Conservation (phyloP, 2,113 vertebrate genomes). For the Poeciliopsis occidentalis region DNA sequence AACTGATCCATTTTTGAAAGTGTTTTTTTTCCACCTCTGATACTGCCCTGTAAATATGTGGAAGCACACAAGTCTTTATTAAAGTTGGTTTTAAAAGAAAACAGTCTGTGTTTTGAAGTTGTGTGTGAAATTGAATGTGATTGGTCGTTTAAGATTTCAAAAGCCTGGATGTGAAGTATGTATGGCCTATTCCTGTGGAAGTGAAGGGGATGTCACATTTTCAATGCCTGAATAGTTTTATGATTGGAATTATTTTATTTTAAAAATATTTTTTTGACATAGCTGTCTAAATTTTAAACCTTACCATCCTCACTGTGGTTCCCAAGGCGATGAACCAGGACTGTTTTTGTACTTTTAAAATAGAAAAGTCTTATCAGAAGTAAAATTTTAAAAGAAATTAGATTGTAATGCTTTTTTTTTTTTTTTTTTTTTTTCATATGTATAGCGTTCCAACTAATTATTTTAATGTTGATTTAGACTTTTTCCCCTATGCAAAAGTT, state of each 20-base stretch:
- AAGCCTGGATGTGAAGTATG: not conserved
- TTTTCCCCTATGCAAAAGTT: no score
- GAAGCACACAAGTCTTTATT: constrained; percentile 43
- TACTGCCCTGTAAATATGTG: constrained; percentile 58
- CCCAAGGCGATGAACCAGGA: no score
- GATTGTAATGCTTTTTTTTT: no score
- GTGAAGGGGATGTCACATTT: not conserved
- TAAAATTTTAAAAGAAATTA: no score
- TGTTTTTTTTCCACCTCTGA: constrained; percentile 28
- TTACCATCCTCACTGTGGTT: no score
- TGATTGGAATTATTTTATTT: not conserved
- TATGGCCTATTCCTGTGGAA: not conserved
- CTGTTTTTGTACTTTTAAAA: no score
- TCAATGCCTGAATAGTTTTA: not conserved
- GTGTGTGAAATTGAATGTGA: not conserved
- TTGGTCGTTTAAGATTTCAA: not conserved
- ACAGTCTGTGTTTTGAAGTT: not conserved
- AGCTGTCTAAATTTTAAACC: no score
- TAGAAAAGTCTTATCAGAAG: no score
- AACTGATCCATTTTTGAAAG: constrained; percentile 33
- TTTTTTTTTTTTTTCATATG: no score
- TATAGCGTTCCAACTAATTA: no score
- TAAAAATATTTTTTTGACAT: no score
- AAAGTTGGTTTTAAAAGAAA: constrained; percentile 59
- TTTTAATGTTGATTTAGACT: no score